A percentile compares a stretch with the other conserved stretches of the same genome.
These are phyloP conservation scores for Carposina sasakii DNA, from an alignment of 1,140 invertebrate genomes.

Conservation along the genomic window DNA sequence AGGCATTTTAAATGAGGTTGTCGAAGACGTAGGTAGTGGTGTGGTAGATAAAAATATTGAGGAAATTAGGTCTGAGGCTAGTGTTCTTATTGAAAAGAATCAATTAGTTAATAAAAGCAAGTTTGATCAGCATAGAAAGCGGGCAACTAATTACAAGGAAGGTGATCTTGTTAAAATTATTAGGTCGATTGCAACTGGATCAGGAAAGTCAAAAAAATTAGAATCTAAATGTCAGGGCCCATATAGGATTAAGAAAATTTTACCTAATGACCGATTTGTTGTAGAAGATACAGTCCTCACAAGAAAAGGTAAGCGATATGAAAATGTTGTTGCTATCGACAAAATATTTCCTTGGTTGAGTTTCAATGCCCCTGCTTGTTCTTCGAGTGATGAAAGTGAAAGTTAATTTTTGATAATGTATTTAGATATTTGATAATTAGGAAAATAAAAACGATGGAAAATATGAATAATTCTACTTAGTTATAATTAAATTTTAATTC, in stretches of 20 bases:
- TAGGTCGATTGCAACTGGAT: background rate
- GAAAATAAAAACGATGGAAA: too few species aligned
- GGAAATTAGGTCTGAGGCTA: constrained; percentile 16
- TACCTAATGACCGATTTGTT: background rate
- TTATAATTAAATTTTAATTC: too few species aligned
- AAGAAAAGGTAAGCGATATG: background rate
- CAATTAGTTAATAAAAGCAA: constrained; percentile 15
- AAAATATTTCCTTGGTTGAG: too few species aligned
- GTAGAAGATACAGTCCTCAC: background rate
- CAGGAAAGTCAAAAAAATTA: background rate
- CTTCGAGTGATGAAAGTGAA: too few species aligned
- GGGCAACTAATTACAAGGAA: constrained; percentile 10
- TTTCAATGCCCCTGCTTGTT: too few species aligned
- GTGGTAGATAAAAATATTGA: background rate
- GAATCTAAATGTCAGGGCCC: background rate
- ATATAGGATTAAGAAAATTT: background rate
- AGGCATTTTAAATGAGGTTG: constrained; percentile 12
- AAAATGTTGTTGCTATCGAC: background rate
- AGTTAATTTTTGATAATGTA: too few species aligned
- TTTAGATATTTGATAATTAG: too few species aligned
- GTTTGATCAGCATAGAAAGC: constrained; percentile 15
- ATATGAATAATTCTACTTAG: too few species aligned
- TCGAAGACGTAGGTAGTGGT: background rate
- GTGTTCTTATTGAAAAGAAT: constrained; percentile 11
- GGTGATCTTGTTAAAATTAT: background rate